Conservation (phyloP, 2,888 invertebrate genomes). For the Buathra laborator region DNA sequence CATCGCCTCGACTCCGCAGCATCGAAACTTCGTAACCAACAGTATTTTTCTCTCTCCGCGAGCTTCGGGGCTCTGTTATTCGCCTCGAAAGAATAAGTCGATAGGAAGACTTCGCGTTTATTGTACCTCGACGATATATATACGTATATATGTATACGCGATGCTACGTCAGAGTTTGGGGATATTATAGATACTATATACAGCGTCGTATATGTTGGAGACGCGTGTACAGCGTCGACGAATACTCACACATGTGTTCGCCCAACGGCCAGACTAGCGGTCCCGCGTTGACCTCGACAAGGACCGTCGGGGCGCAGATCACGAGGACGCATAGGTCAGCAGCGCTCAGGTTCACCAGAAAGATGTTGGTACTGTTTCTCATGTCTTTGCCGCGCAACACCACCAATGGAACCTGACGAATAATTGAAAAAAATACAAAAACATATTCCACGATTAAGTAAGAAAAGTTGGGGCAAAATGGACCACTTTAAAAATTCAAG, state of each 20-base stretch:
- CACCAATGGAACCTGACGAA: constrained; percentile 90
- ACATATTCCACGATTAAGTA: background rate
- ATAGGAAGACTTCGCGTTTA: constrained; percentile 22
- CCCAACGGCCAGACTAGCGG: constrained; percentile 98
- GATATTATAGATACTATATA: constrained; percentile 13
- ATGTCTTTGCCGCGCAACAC: constrained; percentile 97
- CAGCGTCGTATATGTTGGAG: constrained; percentile 34
- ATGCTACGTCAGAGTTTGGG: constrained; percentile 13
- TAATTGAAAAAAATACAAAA: constrained; percentile 37
- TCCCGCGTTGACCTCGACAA: constrained; percentile 96
- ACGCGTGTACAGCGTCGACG: constrained; percentile 1
- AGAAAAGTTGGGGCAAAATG: too few species aligned
- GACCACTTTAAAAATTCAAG: too few species aligned
- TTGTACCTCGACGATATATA: constrained; percentile 3
- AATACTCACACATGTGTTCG: constrained; percentile 95
- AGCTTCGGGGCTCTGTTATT: constrained; percentile 12
- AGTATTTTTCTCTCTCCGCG: constrained; percentile 1
- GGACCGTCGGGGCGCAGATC: constrained; percentile 96
- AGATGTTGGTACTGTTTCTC: constrained; percentile 97
- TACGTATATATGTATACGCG: constrained; percentile 14
- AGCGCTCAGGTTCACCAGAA: constrained; percentile 96
- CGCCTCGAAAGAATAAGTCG: constrained; percentile 31
- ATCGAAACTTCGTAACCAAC: background rate
- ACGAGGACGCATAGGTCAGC: constrained; percentile 96
- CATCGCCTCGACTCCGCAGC: constrained; percentile 10